Evolutionary conservation across 2,113 vertebrate genomes (phyloP).

Genomic region (Muntiacus muntjak): DNA sequence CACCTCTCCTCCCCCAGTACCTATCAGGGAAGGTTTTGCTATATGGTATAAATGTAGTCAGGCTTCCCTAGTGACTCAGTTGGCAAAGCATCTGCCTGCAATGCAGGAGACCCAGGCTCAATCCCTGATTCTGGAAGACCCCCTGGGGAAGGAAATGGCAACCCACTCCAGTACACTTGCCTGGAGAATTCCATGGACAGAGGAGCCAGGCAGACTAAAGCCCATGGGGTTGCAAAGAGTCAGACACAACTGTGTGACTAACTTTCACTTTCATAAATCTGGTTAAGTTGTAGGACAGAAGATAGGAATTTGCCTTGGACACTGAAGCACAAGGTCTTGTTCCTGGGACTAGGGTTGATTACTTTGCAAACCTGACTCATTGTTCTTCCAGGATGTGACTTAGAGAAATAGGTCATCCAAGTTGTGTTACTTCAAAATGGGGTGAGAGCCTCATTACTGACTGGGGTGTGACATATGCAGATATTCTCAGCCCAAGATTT

Average conservation of each 20-base stretch:
- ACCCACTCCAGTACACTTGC: background rate
- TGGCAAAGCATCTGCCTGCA: background rate
- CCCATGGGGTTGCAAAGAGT: background rate
- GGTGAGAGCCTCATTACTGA: background rate
- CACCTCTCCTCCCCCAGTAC: background rate
- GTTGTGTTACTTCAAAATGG: background rate
- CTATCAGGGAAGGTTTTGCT: background rate
- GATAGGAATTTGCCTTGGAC: background rate
- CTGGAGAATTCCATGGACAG: background rate
- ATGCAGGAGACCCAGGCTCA: background rate
- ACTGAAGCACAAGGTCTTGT: background rate
- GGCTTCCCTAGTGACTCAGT: background rate
- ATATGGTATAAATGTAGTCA: background rate
- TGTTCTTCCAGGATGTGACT: background rate
- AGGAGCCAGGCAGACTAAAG: background rate
- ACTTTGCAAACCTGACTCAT: background rate
- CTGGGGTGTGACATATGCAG: rapidly evolving
- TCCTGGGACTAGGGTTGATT: background rate
- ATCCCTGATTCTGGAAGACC: background rate
- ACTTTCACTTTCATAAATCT: background rate
- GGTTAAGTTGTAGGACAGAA: background rate
- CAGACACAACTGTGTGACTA: background rate
- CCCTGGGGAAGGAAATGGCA: background rate
- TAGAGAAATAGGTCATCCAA: background rate
- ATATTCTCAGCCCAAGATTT: constrained; percentile 13